Evolutionary conservation across 2,888 invertebrate species (phyloP).

Genomic region (Acanthoscelides obtectus): DNA sequence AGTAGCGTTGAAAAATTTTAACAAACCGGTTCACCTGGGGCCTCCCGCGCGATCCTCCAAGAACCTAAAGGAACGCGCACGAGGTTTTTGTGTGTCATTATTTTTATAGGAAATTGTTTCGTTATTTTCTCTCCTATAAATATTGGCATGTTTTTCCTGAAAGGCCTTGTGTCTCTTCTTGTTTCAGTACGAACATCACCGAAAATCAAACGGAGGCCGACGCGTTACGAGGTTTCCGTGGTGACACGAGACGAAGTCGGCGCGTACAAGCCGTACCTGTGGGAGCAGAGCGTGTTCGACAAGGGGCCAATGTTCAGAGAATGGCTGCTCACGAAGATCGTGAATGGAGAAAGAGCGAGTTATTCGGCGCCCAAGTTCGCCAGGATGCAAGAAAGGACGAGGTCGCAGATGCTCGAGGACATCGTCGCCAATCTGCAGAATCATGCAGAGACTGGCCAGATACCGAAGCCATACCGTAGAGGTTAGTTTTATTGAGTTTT

Average conservation of each 20-base stretch:
- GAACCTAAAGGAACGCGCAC: too few species aligned
- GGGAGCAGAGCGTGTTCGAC: slow-evolving; percentile 92
- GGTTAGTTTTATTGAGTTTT: slow-evolving; percentile 45
- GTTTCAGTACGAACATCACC: slow-evolving; percentile 78
- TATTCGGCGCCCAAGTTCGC: slow-evolving; percentile 95
- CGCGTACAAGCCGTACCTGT: slow-evolving; percentile 91
- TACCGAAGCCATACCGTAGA: slow-evolving; percentile 88
- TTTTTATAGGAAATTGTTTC: too few species aligned
- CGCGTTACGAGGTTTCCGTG: slow-evolving; percentile 86
- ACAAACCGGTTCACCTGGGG: too few species aligned
- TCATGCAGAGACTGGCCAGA: slow-evolving; percentile 92
- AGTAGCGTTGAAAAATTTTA: too few species aligned
- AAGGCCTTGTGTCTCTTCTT: too few species aligned
- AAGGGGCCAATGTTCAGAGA: slow-evolving; percentile 94
- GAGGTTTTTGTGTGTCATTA: too few species aligned
- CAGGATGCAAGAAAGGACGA: slow-evolving; percentile 88
- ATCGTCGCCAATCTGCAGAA: slow-evolving; percentile 90
- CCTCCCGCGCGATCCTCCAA: too few species aligned
- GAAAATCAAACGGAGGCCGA: slow-evolving; percentile 78
- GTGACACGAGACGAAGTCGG: slow-evolving; percentile 93
- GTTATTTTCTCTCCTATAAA: slow-evolving; percentile 4
- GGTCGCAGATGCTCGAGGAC: slow-evolving; percentile 91
- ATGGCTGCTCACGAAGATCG: slow-evolving; percentile 90
- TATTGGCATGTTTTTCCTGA: slow-evolving; percentile 1
- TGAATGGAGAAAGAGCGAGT: slow-evolving; percentile 88